Base-by-base conservation (phyloP, 2,797 vertebrate species). In the Myotis daubentonii region DNA sequence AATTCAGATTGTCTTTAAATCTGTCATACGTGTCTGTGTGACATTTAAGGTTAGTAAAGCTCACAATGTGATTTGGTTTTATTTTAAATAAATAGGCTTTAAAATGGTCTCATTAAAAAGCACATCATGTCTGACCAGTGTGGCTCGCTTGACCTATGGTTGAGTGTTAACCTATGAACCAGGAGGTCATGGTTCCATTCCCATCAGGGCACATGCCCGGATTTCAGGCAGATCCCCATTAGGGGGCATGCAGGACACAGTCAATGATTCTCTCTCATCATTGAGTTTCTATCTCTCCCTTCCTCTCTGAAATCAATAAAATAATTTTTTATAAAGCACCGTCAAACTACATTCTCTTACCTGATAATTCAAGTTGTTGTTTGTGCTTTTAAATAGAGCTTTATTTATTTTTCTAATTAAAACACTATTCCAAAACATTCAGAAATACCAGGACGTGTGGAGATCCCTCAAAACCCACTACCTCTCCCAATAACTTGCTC, bases 291-390 rank as follows among this genome's bases (percentile, higher is more conserved):
- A 15, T 30, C 5, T 62, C 28, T 62, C 28, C 28, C 60, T 62
- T 62, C 60, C 60, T 62, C 60, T 62, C 60, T 30, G 60, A 62
- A 62, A 62, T 62, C 28, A 15, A 30, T 62, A 62, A 62, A 62
- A 62, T 62, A 62, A 30, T 15, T 62, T 30, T 15, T 55, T 78
- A 44, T 47, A 87, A 92, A 71, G 9, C 41, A 75, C 51, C 2
- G 22, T 78, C 75, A 60, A 49, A 74, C 71, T 81, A 65, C 81
- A 87, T 87, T 83, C 28, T 20, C n/a, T 87, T 92, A 66, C n/a
- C 62, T 82, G 85, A 75, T 60, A 89, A 71, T 85, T 66, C 6
- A 72, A 53, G 33, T 41, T 84, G 0, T 23, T 28, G 33, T 51
- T 65, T 53, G 47, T 33, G 47, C 15, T 80, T 91, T 89, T 76